Evolutionary conservation across 2,888 invertebrate genomes (phyloP).

Genomic region (Meiosimyza platycephala): DNA sequence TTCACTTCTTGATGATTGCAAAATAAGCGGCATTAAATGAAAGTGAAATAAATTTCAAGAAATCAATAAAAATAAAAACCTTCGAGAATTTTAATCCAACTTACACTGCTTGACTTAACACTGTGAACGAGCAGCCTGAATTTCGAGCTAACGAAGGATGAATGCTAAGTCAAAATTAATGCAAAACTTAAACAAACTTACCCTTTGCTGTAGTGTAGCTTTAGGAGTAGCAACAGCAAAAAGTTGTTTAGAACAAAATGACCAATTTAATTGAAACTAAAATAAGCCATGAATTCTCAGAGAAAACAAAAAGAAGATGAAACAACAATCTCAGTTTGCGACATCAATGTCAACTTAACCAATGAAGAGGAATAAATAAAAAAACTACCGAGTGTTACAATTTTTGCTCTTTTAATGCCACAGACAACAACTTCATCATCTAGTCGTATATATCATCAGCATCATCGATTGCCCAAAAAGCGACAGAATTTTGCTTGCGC

Average conservation of each 20-base stretch:
- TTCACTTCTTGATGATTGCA: background rate
- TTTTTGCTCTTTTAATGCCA: background rate
- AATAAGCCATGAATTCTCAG: background rate
- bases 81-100: background rate
- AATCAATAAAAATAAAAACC: background rate
- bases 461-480: constrained; percentile 25
- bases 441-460: background rate
- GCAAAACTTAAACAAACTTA: constrained; percentile 7
- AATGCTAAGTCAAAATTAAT: constrained; percentile 13
- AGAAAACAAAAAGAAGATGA: background rate
- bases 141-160: constrained; percentile 6
- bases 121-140: constrained; percentile 2
- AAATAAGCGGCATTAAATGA: background rate
- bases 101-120: background rate
- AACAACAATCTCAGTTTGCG: background rate
- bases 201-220: constrained; percentile 22
- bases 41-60: background rate
- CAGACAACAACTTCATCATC: background rate
- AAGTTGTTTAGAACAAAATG: background rate
- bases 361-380: background rate
- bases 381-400: background rate
- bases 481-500: constrained; percentile 10
- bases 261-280: background rate
- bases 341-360: constrained; percentile 12
- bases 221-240: background rate